phyloP scores from a whole-genome alignment of 2,888 invertebrate genomes.

The Cosmia pyralina region DNA sequence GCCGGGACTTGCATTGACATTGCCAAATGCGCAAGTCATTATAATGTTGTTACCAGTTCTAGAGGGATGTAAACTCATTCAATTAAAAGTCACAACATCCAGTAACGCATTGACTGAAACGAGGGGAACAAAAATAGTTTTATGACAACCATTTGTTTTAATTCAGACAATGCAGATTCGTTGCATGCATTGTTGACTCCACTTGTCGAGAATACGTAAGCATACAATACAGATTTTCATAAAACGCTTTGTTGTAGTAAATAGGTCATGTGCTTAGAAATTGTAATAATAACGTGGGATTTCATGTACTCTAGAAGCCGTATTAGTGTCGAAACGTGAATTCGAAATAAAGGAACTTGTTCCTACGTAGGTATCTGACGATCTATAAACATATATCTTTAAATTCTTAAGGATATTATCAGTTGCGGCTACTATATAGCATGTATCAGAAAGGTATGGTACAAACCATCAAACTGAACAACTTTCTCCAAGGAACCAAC shows the following conservation, averaged over 20 bases:
- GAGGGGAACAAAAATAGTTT: neutral
- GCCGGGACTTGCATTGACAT: too few species aligned
- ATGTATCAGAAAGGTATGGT: too few species aligned
- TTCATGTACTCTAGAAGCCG: slow-evolving; percentile 1
- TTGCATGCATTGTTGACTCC: neutral
- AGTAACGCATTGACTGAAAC: neutral
- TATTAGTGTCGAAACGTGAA: neutral
- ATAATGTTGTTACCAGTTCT: neutral
- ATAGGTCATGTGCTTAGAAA: slow-evolving; percentile 11
- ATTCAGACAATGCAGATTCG: slow-evolving; percentile 13
- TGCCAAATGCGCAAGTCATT: neutral
- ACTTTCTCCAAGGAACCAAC: too few species aligned
- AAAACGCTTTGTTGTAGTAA: slow-evolving; percentile 1
- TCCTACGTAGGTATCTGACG: neutral
- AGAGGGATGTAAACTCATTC: neutral
- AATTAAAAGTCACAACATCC: slow-evolving; percentile 11
- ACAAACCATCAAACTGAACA: too few species aligned
- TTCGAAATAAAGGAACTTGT: neutral
- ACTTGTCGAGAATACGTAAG: neutral
- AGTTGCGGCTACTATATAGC: too few species aligned
- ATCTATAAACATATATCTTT: neutral
- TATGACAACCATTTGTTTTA: slow-evolving; percentile 34
- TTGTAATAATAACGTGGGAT: neutral
- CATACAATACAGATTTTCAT: slow-evolving; percentile 8
- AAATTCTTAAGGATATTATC: neutral